Evolutionary conservation across 2,113 vertebrate genomes (phyloP).

Genomic region (Engystomops pustulosus): DNA sequence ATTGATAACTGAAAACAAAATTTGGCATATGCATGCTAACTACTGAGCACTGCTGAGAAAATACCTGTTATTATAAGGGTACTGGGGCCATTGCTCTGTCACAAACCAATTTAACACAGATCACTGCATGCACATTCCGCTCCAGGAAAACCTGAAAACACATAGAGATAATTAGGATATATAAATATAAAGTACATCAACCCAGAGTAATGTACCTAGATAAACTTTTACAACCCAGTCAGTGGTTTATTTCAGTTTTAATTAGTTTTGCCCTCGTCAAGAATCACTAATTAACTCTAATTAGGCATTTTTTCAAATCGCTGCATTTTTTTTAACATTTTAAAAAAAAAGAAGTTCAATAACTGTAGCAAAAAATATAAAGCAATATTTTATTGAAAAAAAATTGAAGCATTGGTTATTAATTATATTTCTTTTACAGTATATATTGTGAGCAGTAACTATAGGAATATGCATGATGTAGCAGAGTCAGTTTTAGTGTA

Average conservation of each 20-base stretch:
- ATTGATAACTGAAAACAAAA: conserved; percentile 32
- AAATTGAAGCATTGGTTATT: too few relatives aligned
- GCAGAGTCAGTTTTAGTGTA: too few relatives aligned
- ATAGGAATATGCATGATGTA: too few relatives aligned
- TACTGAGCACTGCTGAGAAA: conserved; percentile 42
- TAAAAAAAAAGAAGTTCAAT: not conserved
- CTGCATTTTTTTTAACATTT: conserved; percentile 19
- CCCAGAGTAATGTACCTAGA: conserved; percentile 31
- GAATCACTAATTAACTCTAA: conserved; percentile 35
- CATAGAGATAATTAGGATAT: conserved; percentile 57
- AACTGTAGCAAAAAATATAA: not conserved
- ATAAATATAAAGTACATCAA: conserved; percentile 54
- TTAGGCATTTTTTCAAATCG: conserved; percentile 39
- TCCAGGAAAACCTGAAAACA: conserved; percentile 26
- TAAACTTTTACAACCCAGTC: conserved; percentile 42
- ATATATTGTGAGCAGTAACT: too few relatives aligned
- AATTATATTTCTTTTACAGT: too few relatives aligned
- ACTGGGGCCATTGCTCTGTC: conserved; percentile 37
- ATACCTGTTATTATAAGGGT: conserved; percentile 38
- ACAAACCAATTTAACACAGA: conserved; percentile 53
- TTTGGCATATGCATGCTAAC: conserved; percentile 27
- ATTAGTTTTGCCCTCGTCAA: conserved; percentile 32
- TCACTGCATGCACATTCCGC: conserved; percentile 42
- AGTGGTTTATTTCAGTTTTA: conserved; percentile 33
- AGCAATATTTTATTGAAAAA: not conserved